These are phyloP conservation scores for Octodon degus DNA, from an alignment of 2,113 vertebrate species.

Conservation along the genomic window DNA sequence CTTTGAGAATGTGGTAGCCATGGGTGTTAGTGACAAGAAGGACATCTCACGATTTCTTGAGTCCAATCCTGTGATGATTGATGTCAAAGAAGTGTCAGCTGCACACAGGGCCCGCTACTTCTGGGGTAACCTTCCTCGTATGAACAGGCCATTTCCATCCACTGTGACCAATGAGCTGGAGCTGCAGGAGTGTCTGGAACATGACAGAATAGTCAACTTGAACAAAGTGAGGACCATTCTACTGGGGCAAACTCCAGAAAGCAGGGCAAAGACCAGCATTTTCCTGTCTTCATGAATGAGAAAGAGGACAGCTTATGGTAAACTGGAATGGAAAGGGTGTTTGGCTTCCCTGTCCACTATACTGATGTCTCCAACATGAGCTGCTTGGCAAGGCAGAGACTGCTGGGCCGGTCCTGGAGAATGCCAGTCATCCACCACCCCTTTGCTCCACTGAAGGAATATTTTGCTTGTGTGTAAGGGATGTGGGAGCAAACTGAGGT, in stretches of 20 bases:
- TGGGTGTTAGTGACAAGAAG: conserved; percentile 99
- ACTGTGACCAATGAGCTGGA: conserved; percentile 94
- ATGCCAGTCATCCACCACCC: conserved; percentile 99
- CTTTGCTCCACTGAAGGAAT: conserved; percentile 99
- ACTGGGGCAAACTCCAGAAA: conserved; percentile 99
- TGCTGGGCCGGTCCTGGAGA: conserved; percentile 98
- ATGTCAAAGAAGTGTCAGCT: conserved; percentile 99
- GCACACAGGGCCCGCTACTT: conserved; percentile 98
- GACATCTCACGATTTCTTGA: conserved; percentile 99
- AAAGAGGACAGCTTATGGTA: conserved; percentile 99
- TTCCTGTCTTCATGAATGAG: conserved; percentile 99
- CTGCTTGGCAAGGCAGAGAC: conserved; percentile 97
- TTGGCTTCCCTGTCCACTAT: conserved; percentile 98
- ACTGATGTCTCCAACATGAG: conserved; percentile 99
- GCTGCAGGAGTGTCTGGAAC: conserved; percentile 97
- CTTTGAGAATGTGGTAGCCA: conserved; percentile 99
- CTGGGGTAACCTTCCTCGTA: conserved; percentile 99
- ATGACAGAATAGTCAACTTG: conserved; percentile 98
- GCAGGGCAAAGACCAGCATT: conserved; percentile 99
- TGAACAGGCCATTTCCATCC: conserved; percentile 97
- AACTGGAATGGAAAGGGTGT: conserved; percentile 98
- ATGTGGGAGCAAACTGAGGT: conserved; percentile 85
- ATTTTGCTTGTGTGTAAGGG: conserved; percentile 96
- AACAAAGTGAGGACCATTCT: conserved; percentile 97
- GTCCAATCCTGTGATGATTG: conserved; percentile 99